Evolutionary conservation across 2,797 vertebrate species (phyloP).

Genomic region (Poecilia wingei): DNA sequence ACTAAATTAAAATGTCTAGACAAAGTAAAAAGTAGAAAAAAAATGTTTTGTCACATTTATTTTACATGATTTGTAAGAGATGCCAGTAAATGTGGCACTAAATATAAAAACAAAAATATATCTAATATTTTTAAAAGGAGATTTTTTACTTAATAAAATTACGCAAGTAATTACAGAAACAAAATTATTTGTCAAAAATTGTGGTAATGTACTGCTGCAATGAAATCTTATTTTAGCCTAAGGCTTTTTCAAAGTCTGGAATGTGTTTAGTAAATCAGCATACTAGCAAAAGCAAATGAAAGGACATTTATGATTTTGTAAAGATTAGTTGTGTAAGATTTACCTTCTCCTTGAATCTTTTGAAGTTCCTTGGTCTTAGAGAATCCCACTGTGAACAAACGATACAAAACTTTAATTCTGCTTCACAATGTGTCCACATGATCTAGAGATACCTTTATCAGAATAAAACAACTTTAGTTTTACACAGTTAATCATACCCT

Average conservation of each 20-base stretch:
- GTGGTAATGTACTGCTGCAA: neutral
- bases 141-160: neutral
- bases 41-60: neutral
- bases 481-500: conserved; percentile 77
- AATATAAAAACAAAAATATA: neutral
- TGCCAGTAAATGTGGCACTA: neutral
- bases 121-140: too few relatives aligned
- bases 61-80: neutral
- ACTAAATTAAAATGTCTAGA: neutral
- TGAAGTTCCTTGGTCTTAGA: conserved; percentile 81
- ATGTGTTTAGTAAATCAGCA: neutral
- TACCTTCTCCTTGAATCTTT: conserved; percentile 61
- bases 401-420: neutral
- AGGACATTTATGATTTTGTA: neutral
- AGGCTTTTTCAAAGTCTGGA: neutral
- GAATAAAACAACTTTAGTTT: neutral
- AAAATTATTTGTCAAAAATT: neutral
- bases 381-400: conserved; percentile 86
- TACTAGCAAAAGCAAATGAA: neutral
- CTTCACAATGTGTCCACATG: neutral
- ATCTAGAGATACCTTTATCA: neutral
- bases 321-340: conserved; percentile 10
- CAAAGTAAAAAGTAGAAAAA: neutral
- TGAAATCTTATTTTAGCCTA: neutral
- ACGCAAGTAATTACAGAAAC: too few relatives aligned